phyloP scores from a whole-genome alignment of 2,888 invertebrate genomes.

The Drymonia ruficornis region DNA sequence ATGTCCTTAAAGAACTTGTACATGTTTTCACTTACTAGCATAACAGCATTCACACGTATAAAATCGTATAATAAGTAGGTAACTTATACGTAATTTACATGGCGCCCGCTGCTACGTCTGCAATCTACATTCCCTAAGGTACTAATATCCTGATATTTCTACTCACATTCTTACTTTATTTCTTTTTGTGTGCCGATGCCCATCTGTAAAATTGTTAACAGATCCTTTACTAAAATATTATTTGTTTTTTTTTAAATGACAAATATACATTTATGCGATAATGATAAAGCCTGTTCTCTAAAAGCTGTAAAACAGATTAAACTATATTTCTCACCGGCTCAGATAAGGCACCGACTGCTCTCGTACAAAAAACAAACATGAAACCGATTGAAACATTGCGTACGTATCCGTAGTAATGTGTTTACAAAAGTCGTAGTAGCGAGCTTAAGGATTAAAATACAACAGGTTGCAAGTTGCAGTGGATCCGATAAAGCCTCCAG shows the following conservation, averaged over 20 bases:
- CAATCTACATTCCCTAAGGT: slow-evolving; percentile 11
- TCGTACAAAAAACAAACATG: slow-evolving; percentile 8
- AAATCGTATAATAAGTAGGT: slow-evolving; percentile 39
- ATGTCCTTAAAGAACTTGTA: slow-evolving; percentile 29
- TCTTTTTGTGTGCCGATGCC: too few relatives aligned
- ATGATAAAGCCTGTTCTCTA: too few relatives aligned
- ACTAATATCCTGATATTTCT: not conserved
- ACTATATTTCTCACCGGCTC: slow-evolving; percentile 6
- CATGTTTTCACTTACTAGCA: slow-evolving; percentile 49
- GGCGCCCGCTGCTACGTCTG: slow-evolving; percentile 11
- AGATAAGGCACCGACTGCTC: slow-evolving; percentile 21
- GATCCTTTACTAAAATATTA: too few relatives aligned
- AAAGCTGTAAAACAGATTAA: slow-evolving; percentile 2
- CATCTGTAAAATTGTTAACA: too few relatives aligned
- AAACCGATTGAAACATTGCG: slow-evolving; percentile 25
- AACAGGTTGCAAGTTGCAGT: slow-evolving; percentile 75
- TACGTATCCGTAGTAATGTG: slow-evolving; percentile 55
- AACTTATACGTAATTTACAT: slow-evolving; percentile 32
- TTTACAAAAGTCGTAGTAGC: slow-evolving; percentile 68
- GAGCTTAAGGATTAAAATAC: slow-evolving; percentile 71
- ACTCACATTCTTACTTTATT: not conserved
- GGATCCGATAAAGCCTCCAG: slow-evolving; percentile 76
- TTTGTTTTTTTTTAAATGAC: too few relatives aligned
- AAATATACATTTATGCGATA: too few relatives aligned
- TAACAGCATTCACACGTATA: slow-evolving; percentile 42